phyloP scores from a whole-genome alignment of 2,113 vertebrate species.

The Spermophilus dauricus region DNA sequence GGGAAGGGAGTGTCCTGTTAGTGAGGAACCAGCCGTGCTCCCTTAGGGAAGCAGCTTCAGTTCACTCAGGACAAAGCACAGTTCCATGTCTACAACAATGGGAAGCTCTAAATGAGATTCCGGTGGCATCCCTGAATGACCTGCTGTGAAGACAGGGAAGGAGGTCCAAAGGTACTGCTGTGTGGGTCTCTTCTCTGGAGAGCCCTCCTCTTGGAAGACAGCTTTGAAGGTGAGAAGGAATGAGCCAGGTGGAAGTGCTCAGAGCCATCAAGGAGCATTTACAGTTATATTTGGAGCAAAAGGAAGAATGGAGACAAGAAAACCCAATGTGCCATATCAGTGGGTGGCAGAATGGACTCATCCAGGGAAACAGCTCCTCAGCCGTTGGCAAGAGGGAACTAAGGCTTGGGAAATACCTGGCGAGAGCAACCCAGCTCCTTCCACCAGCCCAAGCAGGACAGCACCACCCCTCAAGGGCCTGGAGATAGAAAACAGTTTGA shows the following conservation, averaged over 20 bases:
- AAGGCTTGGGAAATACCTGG: not conserved
- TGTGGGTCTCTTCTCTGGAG: not conserved
- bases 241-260: not conserved
- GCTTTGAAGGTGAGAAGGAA: not conserved
- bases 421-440: not conserved
- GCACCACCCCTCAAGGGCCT: not conserved
- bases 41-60: not conserved
- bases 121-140: not conserved
- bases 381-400: not conserved
- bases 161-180: not conserved
- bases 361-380: not conserved
- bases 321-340: not conserved
- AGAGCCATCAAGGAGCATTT: not conserved
- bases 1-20: not conserved
- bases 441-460: not conserved
- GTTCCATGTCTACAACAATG: not conserved
- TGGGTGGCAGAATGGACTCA: not conserved
- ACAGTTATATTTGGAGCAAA: not conserved
- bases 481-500: not conserved
- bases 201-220: not conserved
- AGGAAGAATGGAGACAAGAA: not conserved
- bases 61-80: not conserved
- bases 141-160: not conserved
- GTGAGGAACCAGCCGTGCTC: not conserved
- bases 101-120: not conserved